Evolutionary conservation across 2,113 vertebrate genomes (phyloP), one percentile per base, ranked within the genome.

Genomic region (Scalopus aquaticus): DNA sequence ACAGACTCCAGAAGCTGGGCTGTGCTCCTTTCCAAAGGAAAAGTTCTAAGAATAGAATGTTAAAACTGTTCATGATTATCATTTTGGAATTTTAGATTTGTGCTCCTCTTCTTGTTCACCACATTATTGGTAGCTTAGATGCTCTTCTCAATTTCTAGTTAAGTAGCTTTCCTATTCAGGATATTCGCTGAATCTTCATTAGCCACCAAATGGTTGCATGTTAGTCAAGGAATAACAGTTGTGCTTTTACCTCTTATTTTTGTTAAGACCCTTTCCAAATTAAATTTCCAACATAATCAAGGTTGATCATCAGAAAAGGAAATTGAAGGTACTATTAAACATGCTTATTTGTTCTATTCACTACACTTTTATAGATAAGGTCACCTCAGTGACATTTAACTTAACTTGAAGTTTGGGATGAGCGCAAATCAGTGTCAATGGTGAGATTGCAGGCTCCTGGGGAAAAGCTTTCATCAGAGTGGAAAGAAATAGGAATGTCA

Each of bases 301-400:
- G 12, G 30, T 44, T 17, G 54, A 39, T 8, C 2, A 80, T 13
- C 35, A 86, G 26, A 69, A 76, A 79, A 80, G 46, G 73, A 82
- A 96, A 49, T 0, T 11, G 24, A 88, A 70, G 51, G 32, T 74
- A 58, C 35, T 60, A 95, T 42, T 65, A 44, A 32, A 15, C 69
- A 42, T 4, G 3, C 56, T 73, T 62, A 32, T 58, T 93, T 62
- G 35, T 89, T 84, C 49, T 70, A 93, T 62, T 42, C 24, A 84
- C 39, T 67, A 5, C 9, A 3, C 7, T 81, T 92, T 30, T 20
- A 22, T 17, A 58, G 30, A 37, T 56, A 94, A 96, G 74, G 56
- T 91, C 60, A 90, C 26, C 2, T 56, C 39, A 72, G 81, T 37
- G n/a, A 84, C 22, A 85, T 73, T 94, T 72, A 87, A 84, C 62